Evolutionary conservation across 1,140 invertebrate species (phyloP), one percentile per base, ranked within the genome.

Genomic region (Aporrectodea caliginosa): DNA sequence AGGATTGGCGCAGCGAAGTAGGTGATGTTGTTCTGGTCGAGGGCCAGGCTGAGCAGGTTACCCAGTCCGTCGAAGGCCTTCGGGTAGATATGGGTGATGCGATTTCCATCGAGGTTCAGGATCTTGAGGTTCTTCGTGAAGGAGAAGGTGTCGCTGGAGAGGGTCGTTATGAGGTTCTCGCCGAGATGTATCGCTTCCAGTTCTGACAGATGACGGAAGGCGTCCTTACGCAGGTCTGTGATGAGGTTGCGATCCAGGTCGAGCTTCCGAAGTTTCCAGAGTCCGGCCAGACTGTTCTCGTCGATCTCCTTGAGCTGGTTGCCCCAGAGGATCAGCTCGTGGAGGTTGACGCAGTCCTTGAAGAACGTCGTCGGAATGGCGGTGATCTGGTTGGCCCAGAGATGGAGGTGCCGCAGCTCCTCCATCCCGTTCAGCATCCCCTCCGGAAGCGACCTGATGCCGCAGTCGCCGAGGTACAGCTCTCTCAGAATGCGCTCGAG

Each of bases 41-140:
- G 87, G 80, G 90, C 90, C 16, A 94, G 87, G 73, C 91, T 90
- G 75, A 90, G 90, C 75, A 94, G 88, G 27, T 90, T 90, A 0
- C 92, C 92, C 30, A 94, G 84, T 84, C 92, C 91, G 1, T 91
- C 89, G 85, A 94, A 94, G 0, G 91, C 91, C 80, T 92, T 90
- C 69, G 91, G 90, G 78, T 91, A 91, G 72, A 94, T 91, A 84
- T 93, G 92, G 0, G 90, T 86, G 69, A 94, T 92, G 81, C 89
- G 89, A 85, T 94, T 94, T 73, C 92, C 91, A 32, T 35, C 75
- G 22, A 77, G 43, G n/a, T 35, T 58, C 27, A 77, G n/a, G 35
- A 77, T 34, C 22, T 43, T 77, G 34, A 77, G 43, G 14, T 77
- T 77, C n/a, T n/a, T 58, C n/a, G 43, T 27, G 14, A 29, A 29